Base-by-base conservation (phyloP, 1,140 invertebrate genomes). In the Zaprionus gabonicus region DNA sequence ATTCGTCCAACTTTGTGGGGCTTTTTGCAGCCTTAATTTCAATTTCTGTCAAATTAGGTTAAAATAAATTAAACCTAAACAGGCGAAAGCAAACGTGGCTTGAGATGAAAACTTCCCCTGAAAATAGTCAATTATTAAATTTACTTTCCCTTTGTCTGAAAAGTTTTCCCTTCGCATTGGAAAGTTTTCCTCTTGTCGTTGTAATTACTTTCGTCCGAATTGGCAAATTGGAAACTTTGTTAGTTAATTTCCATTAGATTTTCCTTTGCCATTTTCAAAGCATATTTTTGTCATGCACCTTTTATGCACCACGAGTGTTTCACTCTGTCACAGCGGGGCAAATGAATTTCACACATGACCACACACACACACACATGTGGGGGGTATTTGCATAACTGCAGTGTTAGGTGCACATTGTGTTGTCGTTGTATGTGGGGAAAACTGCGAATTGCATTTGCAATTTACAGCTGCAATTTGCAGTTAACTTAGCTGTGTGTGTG, bases 351-450 rank as follows among this genome's bases (percentile, higher is more conserved):
- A 73, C 60, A 73, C 72, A 66, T 79, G 46, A 17, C 41, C 41
- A 23, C 59, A 41, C 20, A 57, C 56, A 78, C 15, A 59, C 13
- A 59, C 25, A 62, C 46, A n/a, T 31, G 38, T 15, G 65, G 34
- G 27, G 38, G 38, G 31, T 57, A 76, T 82, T 82, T 82, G 71
- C 68, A 80, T 79, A 79, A 76, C 66, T 79, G 71, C 80, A 72
- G 69, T 64, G 28, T 63, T 44, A 44, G 46, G 60, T 28, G 62
- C 23, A 82, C 78, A 56, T 80, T 84, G 64, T 55, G 51, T 27
- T 67, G 25, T 28, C 28, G 53, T 60, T 67, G 60, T 71, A 85
- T 82, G 57, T 82, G 66, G 38, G 49, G 12, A 69, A 74, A 55
- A 44, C 41, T 55, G 44, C 31, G 57, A 51, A 76, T 83, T 71